Base-by-base conservation (phyloP, 2,888 invertebrate genomes). In the Drosophila neotestacea region DNA sequence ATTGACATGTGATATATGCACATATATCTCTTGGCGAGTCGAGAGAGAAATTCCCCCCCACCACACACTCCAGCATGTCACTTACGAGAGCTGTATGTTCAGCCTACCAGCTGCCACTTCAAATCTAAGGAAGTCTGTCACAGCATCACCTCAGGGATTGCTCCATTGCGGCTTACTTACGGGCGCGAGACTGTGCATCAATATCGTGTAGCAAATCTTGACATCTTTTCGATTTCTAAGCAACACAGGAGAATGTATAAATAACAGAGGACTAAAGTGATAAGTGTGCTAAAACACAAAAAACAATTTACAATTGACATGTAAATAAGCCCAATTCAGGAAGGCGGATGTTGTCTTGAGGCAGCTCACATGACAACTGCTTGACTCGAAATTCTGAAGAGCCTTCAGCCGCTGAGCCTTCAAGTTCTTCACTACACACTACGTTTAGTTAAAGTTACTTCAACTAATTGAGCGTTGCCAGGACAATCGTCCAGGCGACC, bases 271-370 rank as follows among this genome's bases (percentile, higher is more conserved):
- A 78, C 80, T 79, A 81, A 85, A 84, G 87, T 74, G 87, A 84
- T 77, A 81, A 86, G 85, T 85, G 82, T 70, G 66, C 70, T 46
- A 74, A 74, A 85, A 85, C 87, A 87, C 62, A 81, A 42, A 73
- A 86, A 87, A 85, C 85, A 88, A 87, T 87, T 89, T 85, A 84
- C 77, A 81, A 75, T 79, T 84, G 85, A 85, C 86, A 87, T 81
- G 84, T 83, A 79, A 82, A 78, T 81, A 84, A 74, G 70, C 65
- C 59, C 27, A 41, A 34, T 32, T 6, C 55, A 9, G 34, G 38
- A 27, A 9, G 22, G 32, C 27, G 27, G 6, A 32, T 6, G n/a
- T 27, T 28, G 38, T 39, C 42, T 22, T 48, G 48, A 56, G 46
- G 5, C 48, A 56, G 46, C 66, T 70, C 60, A 32, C 66, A 73